These are phyloP conservation scores for Esox masquinongy DNA, from an alignment of 2,797 vertebrate genomes.

Conservation along the genomic window DNA sequence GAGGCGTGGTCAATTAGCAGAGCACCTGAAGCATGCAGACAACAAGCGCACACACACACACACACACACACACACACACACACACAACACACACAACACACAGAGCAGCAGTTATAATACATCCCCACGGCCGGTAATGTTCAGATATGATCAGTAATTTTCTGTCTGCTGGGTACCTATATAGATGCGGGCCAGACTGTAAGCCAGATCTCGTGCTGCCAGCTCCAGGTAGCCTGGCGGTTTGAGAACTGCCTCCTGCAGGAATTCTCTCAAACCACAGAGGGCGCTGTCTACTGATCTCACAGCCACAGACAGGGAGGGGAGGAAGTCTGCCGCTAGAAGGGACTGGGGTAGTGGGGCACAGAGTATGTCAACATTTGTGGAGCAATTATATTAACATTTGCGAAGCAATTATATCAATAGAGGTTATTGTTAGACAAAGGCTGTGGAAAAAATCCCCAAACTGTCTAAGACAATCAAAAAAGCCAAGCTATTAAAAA, in stretches of 20 bases:
- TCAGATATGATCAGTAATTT: neutral
- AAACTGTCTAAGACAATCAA: neutral
- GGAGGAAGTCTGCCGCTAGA: slow-evolving; percentile 53
- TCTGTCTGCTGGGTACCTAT: slow-evolving; percentile 64
- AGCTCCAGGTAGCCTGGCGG: slow-evolving; percentile 66
- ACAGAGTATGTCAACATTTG: slow-evolving; percentile 22
- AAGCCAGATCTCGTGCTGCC: slow-evolving; percentile 82
- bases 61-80: slow-evolving; percentile 24
- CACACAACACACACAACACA: slow-evolving; percentile 13
- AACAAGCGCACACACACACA: slow-evolving; percentile 22
- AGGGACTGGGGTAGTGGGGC: slow-evolving; percentile 64
- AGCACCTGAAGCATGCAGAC: slow-evolving; percentile 64
- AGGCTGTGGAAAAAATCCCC: neutral
- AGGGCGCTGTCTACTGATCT: slow-evolving; percentile 46
- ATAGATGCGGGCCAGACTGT: slow-evolving; percentile 80
- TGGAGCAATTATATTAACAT: slow-evolving; percentile 12
- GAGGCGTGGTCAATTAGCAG: slow-evolving; percentile 78
- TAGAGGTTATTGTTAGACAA: neutral
- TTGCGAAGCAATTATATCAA: slow-evolving; percentile 14
- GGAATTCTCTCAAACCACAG: slow-evolving; percentile 64
- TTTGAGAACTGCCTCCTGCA: slow-evolving; percentile 42
- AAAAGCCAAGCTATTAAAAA: neutral
- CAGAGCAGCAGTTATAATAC: too few relatives aligned
- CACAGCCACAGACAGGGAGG: slow-evolving; percentile 57
- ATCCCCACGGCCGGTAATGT: too few relatives aligned